Evolutionary conservation across 2,113 vertebrate genomes (phyloP).

Genomic region (Sprattus sprattus): DNA sequence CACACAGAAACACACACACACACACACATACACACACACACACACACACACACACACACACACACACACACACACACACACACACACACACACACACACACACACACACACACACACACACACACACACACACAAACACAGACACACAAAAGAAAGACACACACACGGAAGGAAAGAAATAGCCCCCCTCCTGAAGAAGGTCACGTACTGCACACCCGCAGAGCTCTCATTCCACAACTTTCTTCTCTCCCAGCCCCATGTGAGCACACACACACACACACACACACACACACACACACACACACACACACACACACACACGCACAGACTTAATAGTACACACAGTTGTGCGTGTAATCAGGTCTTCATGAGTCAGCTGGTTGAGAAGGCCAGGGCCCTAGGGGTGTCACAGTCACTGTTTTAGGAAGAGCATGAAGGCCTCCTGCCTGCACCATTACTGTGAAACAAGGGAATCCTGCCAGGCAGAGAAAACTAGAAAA

Average conservation of each 20-base stretch:
- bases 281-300: background rate
- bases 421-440: background rate
- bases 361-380: background rate
- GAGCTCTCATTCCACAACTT: no score
- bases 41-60: constrained; percentile 3
- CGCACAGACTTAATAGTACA: background rate
- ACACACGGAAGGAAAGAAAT: background rate
- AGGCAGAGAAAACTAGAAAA: background rate
- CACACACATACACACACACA: background rate
- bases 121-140: background rate
- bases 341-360: background rate
- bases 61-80: background rate
- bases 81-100: no score
- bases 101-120: background rate
- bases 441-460: background rate
- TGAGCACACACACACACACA: background rate
- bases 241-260: no score
- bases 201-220: no score
- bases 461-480: background rate
- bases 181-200: no score
- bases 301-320: background rate
- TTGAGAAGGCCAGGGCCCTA: background rate
- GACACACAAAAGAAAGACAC: background rate
- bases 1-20: background rate
- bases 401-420: background rate